A percentile compares a stretch with the other conserved stretches of the same genome.
Evolutionary conservation across 2,113 vertebrate genomes (phyloP).

Genomic region (Macrotis lagotis): DNA sequence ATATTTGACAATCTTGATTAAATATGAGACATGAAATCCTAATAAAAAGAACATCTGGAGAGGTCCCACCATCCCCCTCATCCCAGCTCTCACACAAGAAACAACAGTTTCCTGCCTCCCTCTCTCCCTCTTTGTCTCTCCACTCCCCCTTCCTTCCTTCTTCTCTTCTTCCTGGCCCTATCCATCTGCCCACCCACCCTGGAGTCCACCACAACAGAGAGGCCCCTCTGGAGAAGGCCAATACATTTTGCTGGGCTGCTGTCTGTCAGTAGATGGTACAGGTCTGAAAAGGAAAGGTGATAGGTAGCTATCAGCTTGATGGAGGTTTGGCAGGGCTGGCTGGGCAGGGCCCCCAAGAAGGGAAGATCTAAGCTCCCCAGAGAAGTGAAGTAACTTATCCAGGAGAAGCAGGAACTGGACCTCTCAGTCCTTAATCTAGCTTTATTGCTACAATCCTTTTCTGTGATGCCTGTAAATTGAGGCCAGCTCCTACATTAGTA

Average conservation of each 20-base stretch:
- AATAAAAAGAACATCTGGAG: conserved; percentile 68
- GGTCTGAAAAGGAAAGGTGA: neutral
- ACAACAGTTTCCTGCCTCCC: neutral
- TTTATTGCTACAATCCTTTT: no score
- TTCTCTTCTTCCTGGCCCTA: neutral
- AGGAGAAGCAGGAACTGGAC: no score
- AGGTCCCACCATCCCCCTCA: neutral
- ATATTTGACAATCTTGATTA: conserved; percentile 78
- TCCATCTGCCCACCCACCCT: neutral
- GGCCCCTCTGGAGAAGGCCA: neutral
- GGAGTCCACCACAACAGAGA: neutral
- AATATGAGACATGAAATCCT: conserved; percentile 67
- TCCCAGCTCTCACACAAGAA: neutral
- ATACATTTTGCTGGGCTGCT: neutral
- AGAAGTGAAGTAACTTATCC: no score
- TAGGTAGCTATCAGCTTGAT: neutral
- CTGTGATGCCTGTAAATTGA: no score
- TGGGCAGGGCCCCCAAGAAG: no score
- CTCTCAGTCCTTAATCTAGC: no score
- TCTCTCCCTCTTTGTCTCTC: no score
- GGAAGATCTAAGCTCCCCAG: no score
- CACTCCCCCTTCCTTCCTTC: neutral
- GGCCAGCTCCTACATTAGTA: no score
- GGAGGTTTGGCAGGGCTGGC: no score
- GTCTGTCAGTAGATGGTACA: neutral